Conservation (phyloP, 2,888 invertebrate species). For the Drosophila pseudotakahashii region DNA sequence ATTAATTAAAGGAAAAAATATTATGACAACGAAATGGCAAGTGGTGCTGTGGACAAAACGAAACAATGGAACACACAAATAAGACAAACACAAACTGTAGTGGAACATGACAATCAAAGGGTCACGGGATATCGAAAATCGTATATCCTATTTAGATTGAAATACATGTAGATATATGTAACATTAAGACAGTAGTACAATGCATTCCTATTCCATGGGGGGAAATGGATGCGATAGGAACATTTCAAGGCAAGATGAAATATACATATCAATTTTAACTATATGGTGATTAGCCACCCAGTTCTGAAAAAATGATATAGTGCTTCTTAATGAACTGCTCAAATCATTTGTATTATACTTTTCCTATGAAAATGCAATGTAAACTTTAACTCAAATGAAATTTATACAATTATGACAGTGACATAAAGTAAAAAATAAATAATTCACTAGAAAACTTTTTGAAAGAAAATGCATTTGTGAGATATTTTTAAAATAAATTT, state of each 20-base stretch:
- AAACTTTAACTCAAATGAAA: neutral
- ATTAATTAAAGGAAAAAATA: neutral
- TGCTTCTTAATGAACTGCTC: neutral
- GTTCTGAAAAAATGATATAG: neutral
- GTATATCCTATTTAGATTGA: neutral
- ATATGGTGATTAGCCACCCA: too few species aligned
- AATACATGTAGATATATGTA: too few species aligned
- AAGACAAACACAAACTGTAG: constrained; percentile 6
- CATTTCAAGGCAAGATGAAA: neutral
- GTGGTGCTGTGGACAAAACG: neutral
- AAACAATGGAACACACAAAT: constrained; percentile 6
- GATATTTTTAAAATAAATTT: too few species aligned
- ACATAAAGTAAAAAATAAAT: too few species aligned
- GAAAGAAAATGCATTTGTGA: too few species aligned
- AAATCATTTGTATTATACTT: neutral
- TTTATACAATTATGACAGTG: too few species aligned
- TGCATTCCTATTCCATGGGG: neutral
- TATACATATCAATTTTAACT: neutral
- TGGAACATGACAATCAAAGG: neutral
- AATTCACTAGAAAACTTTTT: too few species aligned
- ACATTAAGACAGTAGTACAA: neutral
- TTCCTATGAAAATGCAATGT: neutral
- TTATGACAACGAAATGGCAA: constrained; percentile 1
- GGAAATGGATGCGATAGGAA: neutral
- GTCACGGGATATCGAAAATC: neutral